Conservation (phyloP, 2,113 vertebrate genomes). For the Pogonocichla stellata region DNA sequence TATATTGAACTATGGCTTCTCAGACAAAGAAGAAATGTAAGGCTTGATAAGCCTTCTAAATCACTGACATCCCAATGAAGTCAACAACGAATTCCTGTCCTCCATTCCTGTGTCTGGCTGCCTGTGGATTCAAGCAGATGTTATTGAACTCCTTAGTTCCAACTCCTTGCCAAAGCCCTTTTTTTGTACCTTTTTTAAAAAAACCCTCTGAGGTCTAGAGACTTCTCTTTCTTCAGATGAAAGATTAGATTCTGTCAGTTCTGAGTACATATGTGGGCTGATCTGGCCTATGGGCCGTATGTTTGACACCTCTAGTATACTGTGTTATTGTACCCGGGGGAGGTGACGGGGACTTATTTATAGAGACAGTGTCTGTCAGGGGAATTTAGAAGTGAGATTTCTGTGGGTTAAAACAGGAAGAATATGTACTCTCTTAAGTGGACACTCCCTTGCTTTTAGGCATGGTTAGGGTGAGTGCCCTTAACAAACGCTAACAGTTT, state of each 20-base stretch:
- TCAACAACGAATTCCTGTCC: background rate
- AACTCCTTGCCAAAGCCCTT: background rate
- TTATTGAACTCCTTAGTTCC: background rate
- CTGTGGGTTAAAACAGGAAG: conserved; percentile 49
- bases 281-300: conserved; percentile 70
- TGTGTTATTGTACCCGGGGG: conserved; percentile 68
- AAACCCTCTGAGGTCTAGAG: conserved; percentile 40
- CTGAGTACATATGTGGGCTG: conserved; percentile 69
- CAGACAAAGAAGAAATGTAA: background rate
- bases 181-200: background rate
- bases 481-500: background rate
- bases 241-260: conserved; percentile 65
- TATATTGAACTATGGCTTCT: background rate
- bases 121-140: background rate
- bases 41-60: background rate
- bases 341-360: conserved; percentile 65
- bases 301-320: conserved; percentile 69
- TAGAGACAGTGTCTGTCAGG: conserved; percentile 68
- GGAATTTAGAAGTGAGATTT: conserved; percentile 42
- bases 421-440: conserved; percentile 34
- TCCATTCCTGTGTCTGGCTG: background rate
- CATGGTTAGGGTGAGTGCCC: background rate
- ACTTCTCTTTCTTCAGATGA: conserved; percentile 35
- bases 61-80: background rate
- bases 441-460: conserved; percentile 46